Percentiles rank a stretch among this genome's conserved stretches.
Evolutionary conservation across 2,113 vertebrate species (phyloP).

Genomic region (Sphyrna mokarran): DNA sequence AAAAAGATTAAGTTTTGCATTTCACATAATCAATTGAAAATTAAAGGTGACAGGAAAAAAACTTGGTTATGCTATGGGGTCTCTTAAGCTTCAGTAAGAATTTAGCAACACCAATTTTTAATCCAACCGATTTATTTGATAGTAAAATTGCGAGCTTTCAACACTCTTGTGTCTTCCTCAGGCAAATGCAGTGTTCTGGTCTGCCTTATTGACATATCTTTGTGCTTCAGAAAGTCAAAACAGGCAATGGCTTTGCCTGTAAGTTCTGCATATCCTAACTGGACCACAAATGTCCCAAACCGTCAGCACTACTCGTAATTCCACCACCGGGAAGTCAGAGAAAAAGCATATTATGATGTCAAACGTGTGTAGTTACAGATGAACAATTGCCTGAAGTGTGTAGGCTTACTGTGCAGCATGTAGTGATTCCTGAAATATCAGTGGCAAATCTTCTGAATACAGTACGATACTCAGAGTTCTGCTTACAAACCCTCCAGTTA

Average conservation of each 20-base stretch:
- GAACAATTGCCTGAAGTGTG: background rate
- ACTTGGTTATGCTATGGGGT: too few relatives aligned
- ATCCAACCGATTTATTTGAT: too few relatives aligned
- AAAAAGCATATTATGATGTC: background rate
- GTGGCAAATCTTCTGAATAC: background rate
- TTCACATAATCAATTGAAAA: too few relatives aligned
- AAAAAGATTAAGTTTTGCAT: too few relatives aligned
- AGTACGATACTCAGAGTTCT: background rate
- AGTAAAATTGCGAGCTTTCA: too few relatives aligned
- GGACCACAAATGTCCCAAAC: background rate
- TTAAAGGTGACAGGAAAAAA: too few relatives aligned
- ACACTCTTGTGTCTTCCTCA: too few relatives aligned
- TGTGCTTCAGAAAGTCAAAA: too few relatives aligned
- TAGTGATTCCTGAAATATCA: background rate
- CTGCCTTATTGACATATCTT: background rate
- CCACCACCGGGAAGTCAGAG: background rate
- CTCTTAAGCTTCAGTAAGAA: too few relatives aligned
- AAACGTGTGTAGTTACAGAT: background rate
- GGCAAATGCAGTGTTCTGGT: too few relatives aligned
- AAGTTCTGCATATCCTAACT: background rate
- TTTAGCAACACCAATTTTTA: too few relatives aligned
- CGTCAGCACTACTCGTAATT: background rate
- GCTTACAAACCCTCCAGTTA: background rate
- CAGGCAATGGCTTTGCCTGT: background rate
- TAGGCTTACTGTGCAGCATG: background rate